These are phyloP conservation scores for Ptychadena robeensis DNA, from an alignment of 2,797 vertebrate genomes.

Conservation along the genomic window DNA sequence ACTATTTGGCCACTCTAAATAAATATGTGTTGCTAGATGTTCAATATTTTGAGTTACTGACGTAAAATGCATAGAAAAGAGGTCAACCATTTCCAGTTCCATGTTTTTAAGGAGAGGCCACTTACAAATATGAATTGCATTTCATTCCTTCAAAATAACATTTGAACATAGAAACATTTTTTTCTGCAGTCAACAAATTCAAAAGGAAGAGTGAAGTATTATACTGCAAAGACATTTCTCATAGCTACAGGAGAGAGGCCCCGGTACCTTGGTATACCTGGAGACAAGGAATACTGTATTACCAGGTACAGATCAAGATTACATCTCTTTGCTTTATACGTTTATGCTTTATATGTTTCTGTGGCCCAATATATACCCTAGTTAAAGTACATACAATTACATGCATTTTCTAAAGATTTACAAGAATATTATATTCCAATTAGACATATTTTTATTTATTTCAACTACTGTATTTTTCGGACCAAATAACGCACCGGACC, in stretches of 20 bases:
- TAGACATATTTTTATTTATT: too few relatives aligned
- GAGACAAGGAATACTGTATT: constrained; percentile 81
- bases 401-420: too few relatives aligned
- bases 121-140: neutral
- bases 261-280: constrained; percentile 77
- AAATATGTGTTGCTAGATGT: too few relatives aligned
- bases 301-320: constrained; percentile 75
- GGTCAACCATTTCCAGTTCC: neutral
- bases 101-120: neutral
- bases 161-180: constrained; percentile 39
- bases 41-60: neutral
- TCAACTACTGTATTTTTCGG: too few relatives aligned
- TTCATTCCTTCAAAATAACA: neutral
- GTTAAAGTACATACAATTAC: too few relatives aligned
- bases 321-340: neutral
- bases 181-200: constrained; percentile 77
- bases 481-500: too few relatives aligned
- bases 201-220: constrained; percentile 74
- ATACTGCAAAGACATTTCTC: constrained; percentile 79
- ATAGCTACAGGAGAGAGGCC: constrained; percentile 83
- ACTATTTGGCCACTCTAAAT: too few relatives aligned
- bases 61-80: neutral
- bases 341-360: neutral
- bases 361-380: constrained; percentile 68
- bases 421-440: too few relatives aligned